phyloP scores from a whole-genome alignment of 2,797 vertebrate species.

The Acanthopagrus latus region DNA sequence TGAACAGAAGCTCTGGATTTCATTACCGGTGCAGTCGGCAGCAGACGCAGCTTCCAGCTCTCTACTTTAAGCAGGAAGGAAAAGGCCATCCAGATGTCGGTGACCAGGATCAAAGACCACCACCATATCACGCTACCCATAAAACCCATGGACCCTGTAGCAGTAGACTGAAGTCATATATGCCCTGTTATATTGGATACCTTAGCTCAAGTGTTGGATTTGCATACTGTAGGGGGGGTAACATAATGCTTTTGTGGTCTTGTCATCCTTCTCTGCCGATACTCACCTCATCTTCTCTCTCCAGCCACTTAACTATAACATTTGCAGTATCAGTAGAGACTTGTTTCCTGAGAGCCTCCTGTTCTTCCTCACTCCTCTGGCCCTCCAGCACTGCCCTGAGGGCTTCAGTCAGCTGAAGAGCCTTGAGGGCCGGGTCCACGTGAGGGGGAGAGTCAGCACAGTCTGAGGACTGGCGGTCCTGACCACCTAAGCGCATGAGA shows the following conservation, averaged over 20 bases:
- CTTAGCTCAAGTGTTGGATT: conserved; percentile 7
- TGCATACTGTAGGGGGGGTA: neutral
- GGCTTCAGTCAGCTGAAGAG: conserved; percentile 89
- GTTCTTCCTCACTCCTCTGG: conserved; percentile 84
- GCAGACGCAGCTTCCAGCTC: conserved; percentile 62
- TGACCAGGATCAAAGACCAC: conserved; percentile 68
- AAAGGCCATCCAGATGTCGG: conserved; percentile 72
- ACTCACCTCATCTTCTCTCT: conserved; percentile 87
- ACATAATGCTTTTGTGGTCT: conserved; percentile 20
- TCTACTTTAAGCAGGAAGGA: conserved; percentile 51
- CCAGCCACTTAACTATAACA: conserved; percentile 87
- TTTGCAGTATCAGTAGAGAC: conserved; percentile 85
- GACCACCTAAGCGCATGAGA: conserved; percentile 68
- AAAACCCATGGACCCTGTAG: conserved; percentile 30
- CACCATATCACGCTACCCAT: conserved; percentile 26
- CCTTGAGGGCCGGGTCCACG: conserved; percentile 82
- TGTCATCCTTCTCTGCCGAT: neutral
- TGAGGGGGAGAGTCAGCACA: conserved; percentile 68
- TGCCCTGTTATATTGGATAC: neutral
- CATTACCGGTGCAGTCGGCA: conserved; percentile 74
- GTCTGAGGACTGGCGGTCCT: conserved; percentile 33
- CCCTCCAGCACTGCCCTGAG: conserved; percentile 87
- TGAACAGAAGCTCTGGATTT: conserved; percentile 81
- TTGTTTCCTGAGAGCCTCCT: conserved; percentile 83
- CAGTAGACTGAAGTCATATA: neutral